These are phyloP conservation scores for Brachymystax lenok DNA, from an alignment of 2,797 vertebrate species.

Conservation along the genomic window DNA sequence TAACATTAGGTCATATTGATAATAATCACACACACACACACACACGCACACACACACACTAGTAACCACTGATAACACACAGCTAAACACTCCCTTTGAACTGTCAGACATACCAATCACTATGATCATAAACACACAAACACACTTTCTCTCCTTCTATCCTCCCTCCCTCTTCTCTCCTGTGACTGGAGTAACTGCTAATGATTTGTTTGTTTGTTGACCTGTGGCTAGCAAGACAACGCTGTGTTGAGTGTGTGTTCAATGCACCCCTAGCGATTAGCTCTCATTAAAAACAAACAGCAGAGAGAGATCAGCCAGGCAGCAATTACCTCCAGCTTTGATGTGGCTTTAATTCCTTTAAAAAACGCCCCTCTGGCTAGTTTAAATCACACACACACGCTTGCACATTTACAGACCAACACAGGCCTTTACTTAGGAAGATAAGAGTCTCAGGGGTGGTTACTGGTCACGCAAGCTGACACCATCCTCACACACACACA, in stretches of 20 bases:
- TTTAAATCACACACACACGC: background rate
- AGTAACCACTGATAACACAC: no score
- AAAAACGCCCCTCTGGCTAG: background rate
- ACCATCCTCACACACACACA: no score
- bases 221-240: background rate
- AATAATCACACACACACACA: no score
- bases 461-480: background rate
- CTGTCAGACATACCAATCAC: background rate
- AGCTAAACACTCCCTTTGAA: background rate
- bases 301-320: background rate
- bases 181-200: background rate
- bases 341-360: background rate
- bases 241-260: background rate
- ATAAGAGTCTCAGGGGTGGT: no score
- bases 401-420: background rate
- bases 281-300: background rate
- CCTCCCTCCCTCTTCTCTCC: no score
- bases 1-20: no score
- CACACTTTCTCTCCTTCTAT: no score
- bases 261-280: background rate
- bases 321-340: background rate
- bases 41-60: no score
- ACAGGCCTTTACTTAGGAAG: background rate
- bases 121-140: background rate
- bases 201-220: background rate